Base-by-base conservation (phyloP, 2,888 invertebrate species). In the Schizotus pectinicornis region DNA sequence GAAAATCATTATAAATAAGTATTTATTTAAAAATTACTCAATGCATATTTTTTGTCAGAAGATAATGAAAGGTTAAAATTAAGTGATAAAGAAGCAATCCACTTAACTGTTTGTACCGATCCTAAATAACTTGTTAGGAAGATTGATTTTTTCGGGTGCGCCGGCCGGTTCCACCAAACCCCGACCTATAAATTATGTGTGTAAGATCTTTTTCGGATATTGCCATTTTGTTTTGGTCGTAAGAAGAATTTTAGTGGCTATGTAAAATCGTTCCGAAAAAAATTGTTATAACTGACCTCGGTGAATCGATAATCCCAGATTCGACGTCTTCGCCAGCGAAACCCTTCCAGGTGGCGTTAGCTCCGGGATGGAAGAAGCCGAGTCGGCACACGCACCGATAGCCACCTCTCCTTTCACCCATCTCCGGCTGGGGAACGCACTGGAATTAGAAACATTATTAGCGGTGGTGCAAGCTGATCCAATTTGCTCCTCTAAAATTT, bases 361-460 rank as follows among this genome's bases (percentile, higher is more conserved):
- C 78, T 66, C 81, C 82, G 57, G 85, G 85, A 74, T 85, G 77
- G 71, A 83, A 88, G 74, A 81, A 87, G 45, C 87, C 86, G 34
- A 81, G 80, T 57, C 81, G 82, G 73, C 89, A 89, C 43, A 83
- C 76, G 73, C 89, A 89, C 50, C 83, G 81, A 78, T 88, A 89
- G 53, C 81, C 82, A 61, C 82, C 84, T 41, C 81, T 79, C 57
- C 68, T 68, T 51, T 82, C 80, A 5, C 80, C 81, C 33, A 75
- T 68, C 14, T 78, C 81, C 54, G 65, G 70, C 12, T 65, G 67
- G 33, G 80, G 78, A 43, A 80, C 74, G 69, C 85, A 86, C 85
- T 86, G 80, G 35, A 81, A 80, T 59, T 45, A 59, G 1, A 45
- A 32, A 6, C n/a, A 39, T 6, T 9, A 46, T 9, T 34, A 9